Conservation (phyloP, 2,888 invertebrate species). For the Amiota minor region DNA sequence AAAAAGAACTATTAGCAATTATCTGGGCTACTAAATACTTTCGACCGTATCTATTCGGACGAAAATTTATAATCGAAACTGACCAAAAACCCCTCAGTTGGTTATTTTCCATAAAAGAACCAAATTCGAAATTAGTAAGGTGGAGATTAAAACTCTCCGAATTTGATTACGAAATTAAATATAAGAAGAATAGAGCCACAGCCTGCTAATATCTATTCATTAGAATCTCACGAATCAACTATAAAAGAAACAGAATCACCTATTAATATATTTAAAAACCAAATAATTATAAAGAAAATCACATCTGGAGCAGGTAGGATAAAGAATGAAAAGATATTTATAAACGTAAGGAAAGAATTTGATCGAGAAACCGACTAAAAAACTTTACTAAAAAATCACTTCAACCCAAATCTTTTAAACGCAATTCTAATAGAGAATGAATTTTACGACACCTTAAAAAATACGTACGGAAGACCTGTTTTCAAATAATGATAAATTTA, state of each 20-base stretch:
- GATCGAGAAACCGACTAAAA: constrained; percentile 10
- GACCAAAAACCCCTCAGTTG: no score
- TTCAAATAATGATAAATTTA: no score
- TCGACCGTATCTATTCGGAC: no score
- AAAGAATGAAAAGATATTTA: constrained; percentile 31
- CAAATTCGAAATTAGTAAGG: no score
- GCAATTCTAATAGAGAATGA: no score
- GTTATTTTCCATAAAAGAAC: no score
- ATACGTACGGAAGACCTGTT: no score
- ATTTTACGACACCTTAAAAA: no score
- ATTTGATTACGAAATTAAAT: constrained; percentile 39
- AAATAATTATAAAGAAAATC: constrained; percentile 18
- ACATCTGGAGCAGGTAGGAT: constrained; percentile 26
- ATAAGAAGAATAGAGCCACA: constrained; percentile 32
- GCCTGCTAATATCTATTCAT: constrained; percentile 18
- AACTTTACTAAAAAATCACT: constrained; percentile 29
- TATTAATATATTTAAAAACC: constrained; percentile 23
- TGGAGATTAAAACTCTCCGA: no score
- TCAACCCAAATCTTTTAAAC: constrained; percentile 23
- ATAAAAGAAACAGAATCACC: constrained; percentile 26
- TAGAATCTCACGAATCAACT: constrained; percentile 20
- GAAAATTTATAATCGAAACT: no score
- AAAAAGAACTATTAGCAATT: no score
- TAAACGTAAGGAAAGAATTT: constrained; percentile 26
- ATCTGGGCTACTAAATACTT: no score